Percentiles rank a stretch among this genome's conserved stretches.
Conservation (phyloP, 2,797 vertebrate genomes). For the Halcyon chelicuti region DNA sequence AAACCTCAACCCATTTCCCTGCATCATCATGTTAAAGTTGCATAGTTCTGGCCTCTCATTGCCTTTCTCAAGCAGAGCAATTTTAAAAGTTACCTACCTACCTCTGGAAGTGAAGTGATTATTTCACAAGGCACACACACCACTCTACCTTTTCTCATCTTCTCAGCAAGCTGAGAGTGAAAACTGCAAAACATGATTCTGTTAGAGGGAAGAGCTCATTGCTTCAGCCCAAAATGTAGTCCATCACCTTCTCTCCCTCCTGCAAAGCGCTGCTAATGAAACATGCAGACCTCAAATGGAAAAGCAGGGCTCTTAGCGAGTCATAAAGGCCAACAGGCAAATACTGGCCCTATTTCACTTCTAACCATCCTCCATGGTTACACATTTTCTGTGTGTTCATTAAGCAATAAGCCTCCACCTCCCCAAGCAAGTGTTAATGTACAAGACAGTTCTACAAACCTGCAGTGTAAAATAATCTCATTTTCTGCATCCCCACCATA, state of each 20-base stretch:
- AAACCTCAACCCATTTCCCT: neutral
- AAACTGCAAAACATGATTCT: neutral
- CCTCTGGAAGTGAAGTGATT: neutral
- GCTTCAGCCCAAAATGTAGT: neutral
- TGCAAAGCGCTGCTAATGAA: neutral
- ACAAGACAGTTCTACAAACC: neutral
- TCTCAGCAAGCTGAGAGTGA: slow-evolving; percentile 20
- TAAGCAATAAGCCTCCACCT: neutral
- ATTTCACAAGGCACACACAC: neutral
- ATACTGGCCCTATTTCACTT: neutral
- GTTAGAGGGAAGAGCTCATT: neutral
- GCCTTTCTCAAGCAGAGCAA: neutral
- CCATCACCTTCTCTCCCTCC: neutral
- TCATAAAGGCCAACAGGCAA: neutral
- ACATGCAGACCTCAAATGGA: neutral
- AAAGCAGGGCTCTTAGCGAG: neutral
- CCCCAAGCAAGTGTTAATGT: neutral
- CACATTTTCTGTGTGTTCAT: neutral
- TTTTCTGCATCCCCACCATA: neutral
- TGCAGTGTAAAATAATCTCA: neutral
- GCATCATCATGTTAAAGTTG: neutral
- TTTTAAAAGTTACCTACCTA: neutral
- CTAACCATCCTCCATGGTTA: neutral
- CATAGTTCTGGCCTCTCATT: neutral
- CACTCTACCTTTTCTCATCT: neutral